Base-by-base conservation (phyloP, 2,888 invertebrate species). In the Morpho achilles region DNA sequence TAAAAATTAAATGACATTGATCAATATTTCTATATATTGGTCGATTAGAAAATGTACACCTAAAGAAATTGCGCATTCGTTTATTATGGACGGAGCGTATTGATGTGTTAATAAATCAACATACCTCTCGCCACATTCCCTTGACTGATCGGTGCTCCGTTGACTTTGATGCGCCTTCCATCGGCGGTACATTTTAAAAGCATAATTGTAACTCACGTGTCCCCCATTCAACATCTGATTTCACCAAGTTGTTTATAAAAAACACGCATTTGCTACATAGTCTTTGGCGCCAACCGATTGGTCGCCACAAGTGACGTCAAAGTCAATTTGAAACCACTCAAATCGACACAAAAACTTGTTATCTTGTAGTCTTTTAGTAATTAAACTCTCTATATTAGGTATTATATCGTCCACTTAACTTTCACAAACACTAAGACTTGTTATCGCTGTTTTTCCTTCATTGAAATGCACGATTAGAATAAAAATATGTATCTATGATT, bases 141-240 rank as follows among this genome's bases (percentile, higher is more conserved):
- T 73, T 87, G 87, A 68, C 68, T 80, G 67, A 77, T 80, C 67
- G 83, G 77, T 49, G 79, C 74, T 53, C 88, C 89, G 74, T 84
- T 90, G 75, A 87, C 88, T 87, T 89, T 89, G 78, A 90, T 88
- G 67, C 86, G 79, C 73, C 87, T 83, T 70, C 90, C 90, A 76
- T 90, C 90, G 64, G 89, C 87, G 69, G 89, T 88, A 71, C 89
- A 90, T 89, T 90, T 90, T 73, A 90, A 80, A 73, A 90, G 77
- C 90, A 90, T 90, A 81, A 75, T 87, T 84, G 71, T 68, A 74
- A 71, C 76, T 80, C 83, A 83, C 78, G 72, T 79, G 75, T 71
- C 73, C 79, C 79, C 79, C 79, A 80, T 82, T 73, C 70, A 80
- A 76, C 76, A 78, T 71, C 68, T 75, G 63, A 66, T 68, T 74